Evolutionary conservation across 1,140 invertebrate species (phyloP).

Genomic region (Eueides isabella): DNA sequence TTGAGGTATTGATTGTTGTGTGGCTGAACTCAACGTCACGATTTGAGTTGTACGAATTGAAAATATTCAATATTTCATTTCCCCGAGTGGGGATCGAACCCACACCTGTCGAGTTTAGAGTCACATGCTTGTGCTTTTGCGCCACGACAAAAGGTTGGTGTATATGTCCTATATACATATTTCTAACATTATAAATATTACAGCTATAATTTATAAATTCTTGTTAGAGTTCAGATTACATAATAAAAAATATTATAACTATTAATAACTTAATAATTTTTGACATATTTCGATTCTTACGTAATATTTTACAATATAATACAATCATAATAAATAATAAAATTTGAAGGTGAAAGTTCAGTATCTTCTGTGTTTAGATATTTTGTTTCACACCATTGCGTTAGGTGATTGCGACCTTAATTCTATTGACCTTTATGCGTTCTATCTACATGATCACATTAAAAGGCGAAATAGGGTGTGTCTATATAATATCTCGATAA

Average conservation of each 20-base stretch:
- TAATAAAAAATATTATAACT: neutral
- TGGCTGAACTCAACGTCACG: no score
- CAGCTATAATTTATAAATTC: no score
- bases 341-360: conserved; percentile 48
- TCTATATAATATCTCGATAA: no score
- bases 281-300: neutral
- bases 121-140: no score
- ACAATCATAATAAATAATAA: neutral
- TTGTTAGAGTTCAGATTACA: no score
- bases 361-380: conserved; percentile 42
- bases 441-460: neutral
- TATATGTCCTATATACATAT: no score
- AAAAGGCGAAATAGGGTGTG: no score
- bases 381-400: conserved; percentile 35
- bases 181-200: no score
- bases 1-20: no score
- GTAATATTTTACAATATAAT: neutral
- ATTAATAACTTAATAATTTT: neutral
- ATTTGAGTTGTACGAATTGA: neutral
- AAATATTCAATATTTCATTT: neutral
- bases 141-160: no score
- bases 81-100: neutral
- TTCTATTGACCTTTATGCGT: conserved; percentile 37
- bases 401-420: conserved; percentile 39
- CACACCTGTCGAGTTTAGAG: neutral